Percentiles rank a stretch among this genome's conserved stretches.
phyloP scores from a whole-genome alignment of 30 jellyfish, hydroid and myxozoan genomes.

The Pseudorhiza aurosa region DNA sequence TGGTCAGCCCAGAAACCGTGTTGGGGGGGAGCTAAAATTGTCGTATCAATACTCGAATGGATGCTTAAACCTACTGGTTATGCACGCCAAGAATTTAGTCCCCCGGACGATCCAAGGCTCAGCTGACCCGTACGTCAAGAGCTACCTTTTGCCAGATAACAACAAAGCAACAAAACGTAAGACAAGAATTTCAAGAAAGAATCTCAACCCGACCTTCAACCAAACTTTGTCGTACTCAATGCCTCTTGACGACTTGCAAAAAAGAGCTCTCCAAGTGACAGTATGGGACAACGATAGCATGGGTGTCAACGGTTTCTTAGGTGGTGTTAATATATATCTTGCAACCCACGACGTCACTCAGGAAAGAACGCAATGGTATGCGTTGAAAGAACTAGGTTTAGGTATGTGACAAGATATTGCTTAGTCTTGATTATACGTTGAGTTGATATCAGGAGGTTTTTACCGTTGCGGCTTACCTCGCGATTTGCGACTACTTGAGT shows the following conservation, averaged over 20 bases:
- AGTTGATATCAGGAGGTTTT: too few relatives aligned
- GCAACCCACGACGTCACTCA: slow-evolving; percentile 71
- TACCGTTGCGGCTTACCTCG: too few relatives aligned
- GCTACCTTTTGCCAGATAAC: slow-evolving; percentile 87
- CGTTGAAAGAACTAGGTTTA: slow-evolving; percentile 64
- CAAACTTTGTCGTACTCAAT: slow-evolving; percentile 73
- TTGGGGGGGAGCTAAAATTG: slow-evolving; percentile 93
- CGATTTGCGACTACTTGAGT: too few relatives aligned
- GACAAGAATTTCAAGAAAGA: slow-evolving; percentile 77
- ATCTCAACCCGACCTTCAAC: slow-evolving; percentile 90
- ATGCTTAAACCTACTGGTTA: slow-evolving; percentile 69
- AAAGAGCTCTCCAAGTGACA: slow-evolving; percentile 75
- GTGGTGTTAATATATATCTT: slow-evolving; percentile 84
- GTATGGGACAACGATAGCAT: slow-evolving; percentile 90
- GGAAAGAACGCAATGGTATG: slow-evolving; percentile 70
- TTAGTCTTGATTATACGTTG: too few relatives aligned
- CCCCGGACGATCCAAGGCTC: slow-evolving; percentile 85
- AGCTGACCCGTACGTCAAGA: slow-evolving; percentile 88
- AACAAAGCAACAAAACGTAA: slow-evolving; percentile 78
- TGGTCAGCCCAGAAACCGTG: slow-evolving; percentile 83
- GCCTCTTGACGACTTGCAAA: slow-evolving; percentile 57
- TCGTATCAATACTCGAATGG: slow-evolving; percentile 56
- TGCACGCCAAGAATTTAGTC: slow-evolving; percentile 75
- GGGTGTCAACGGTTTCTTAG: slow-evolving; percentile 77
- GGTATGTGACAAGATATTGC: slow-evolving; percentile 30